Evolutionary conservation across 2,113 vertebrate species (phyloP), one percentile per base, ranked within the genome.

Genomic region (Carettochelys insculpta): DNA sequence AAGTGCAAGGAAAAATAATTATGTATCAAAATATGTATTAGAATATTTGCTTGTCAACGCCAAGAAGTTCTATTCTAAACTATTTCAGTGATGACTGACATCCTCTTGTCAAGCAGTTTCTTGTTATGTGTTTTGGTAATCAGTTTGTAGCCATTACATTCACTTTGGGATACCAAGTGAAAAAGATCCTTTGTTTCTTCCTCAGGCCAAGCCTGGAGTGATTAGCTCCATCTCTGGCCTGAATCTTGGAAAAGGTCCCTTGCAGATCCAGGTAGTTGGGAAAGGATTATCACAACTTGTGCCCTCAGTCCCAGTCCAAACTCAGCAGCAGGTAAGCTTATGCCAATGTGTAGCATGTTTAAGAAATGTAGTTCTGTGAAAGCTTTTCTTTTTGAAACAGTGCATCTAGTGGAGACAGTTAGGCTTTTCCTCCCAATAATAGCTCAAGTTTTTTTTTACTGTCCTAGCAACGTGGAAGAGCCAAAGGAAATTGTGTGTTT

Each of bases 201-300:
- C 27, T 75, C 98, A 99, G 98, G 89, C 98, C 41, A 98, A 98
- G 92, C 93, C 98, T 34, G 98, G 97, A 68, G 97, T 98, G 86
- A 98, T 99, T 93, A 98, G 98, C 92, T 98, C 98, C 6, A 96
- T 98, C 5, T 97, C 98, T 25, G 95, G 96, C 38, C 93, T 97
- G 82, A 92, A 90, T 83, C 94, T 98, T n/a, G 97, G 97, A 38
- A 98, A 98, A 86, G 96, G 90, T n/a, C 93, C 97, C 11, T 80
- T 97, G 75, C 98, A 98, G 96, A 97, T 98, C 79, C 97, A 98
- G 90, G 97, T 98, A 38, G 93, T 98, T 3, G 97, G 98, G 80
- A 61, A 97, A 50, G 95, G 95, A 47, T 76, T 98, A 16, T 82
- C 93, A 29, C 97, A 98, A 73, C 98, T 98, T 83, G 92, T 97